These are phyloP conservation scores for Natator depressus DNA, from an alignment of 2,113 vertebrate genomes.

Conservation along the genomic window DNA sequence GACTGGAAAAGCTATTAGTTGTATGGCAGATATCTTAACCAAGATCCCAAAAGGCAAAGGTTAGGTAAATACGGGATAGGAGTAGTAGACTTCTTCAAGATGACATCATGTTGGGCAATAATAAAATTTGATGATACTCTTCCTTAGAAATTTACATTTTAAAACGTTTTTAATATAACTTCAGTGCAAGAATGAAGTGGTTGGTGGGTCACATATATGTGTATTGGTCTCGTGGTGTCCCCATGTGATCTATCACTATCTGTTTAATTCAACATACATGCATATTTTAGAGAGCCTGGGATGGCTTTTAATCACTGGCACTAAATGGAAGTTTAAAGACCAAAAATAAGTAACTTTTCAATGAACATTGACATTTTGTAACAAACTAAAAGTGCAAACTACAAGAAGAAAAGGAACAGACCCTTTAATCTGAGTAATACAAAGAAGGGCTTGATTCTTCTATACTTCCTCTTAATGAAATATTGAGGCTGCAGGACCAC, in stretches of 20 bases:
- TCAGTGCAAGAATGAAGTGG: neutral
- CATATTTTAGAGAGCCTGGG: neutral
- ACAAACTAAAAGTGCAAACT: neutral
- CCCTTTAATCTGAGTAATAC: neutral
- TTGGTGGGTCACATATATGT: neutral
- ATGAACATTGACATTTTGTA: neutral
- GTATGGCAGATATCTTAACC: neutral
- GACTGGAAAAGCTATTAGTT: neutral
- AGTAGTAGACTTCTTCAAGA: neutral
- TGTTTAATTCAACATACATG: neutral
- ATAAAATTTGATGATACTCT: neutral
- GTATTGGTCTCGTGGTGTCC: neutral
- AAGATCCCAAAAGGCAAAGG: neutral
- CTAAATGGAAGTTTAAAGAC: neutral
- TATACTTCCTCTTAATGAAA: neutral
- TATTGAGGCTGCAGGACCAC: neutral
- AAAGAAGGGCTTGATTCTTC: neutral
- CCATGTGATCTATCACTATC: neutral
- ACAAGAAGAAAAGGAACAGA: neutral
- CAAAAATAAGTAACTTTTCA: neutral
- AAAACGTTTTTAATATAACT: neutral
- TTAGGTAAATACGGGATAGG: neutral
- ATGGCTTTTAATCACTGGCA: neutral
- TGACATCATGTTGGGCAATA: neutral
- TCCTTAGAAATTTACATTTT: neutral